phyloP scores from a whole-genome alignment of 2,113 vertebrate species.

The Cebidichthys violaceus region DNA sequence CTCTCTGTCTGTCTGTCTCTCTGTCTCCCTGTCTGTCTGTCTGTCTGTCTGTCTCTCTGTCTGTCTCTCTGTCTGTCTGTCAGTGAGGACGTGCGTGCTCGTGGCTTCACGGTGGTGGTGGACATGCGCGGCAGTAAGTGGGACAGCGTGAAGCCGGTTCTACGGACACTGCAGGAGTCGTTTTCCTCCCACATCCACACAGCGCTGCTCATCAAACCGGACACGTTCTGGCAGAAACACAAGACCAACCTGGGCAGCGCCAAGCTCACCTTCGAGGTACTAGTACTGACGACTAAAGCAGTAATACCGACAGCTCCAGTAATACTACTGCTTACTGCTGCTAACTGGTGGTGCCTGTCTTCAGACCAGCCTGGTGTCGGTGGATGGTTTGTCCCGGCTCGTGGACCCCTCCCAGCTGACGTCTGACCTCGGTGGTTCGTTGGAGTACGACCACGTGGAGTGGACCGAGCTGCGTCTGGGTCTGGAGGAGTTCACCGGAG shows the following conservation, averaged over 20 bases:
- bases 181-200: constrained; percentile 96
- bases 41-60: too few species aligned
- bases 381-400: constrained; percentile 95
- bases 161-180: constrained; percentile 96
- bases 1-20: background rate
- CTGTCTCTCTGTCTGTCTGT: background rate
- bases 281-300: too few species aligned
- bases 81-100: constrained; percentile 96
- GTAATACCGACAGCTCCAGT: too few species aligned
- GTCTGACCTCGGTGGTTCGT: constrained; percentile 93
- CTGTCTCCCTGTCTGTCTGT: background rate
- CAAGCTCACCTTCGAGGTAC: constrained; percentile 98
- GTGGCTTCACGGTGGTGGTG: constrained; percentile 98
- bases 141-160: constrained; percentile 97
- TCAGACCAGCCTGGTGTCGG: constrained; percentile 98
- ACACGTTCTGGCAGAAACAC: constrained; percentile 99
- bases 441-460: constrained; percentile 98
- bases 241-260: constrained; percentile 99
- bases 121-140: constrained; percentile 99
- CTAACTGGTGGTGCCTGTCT: background rate
- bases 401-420: constrained; percentile 98
- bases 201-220: constrained; percentile 98
- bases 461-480: constrained; percentile 97
- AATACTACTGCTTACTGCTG: too few species aligned
- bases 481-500: constrained; percentile 96